A percentile compares a stretch with the other conserved stretches of the same genome.
phyloP scores from a whole-genome alignment of 2,888 invertebrate genomes.

The Drosophila paramelanica region DNA sequence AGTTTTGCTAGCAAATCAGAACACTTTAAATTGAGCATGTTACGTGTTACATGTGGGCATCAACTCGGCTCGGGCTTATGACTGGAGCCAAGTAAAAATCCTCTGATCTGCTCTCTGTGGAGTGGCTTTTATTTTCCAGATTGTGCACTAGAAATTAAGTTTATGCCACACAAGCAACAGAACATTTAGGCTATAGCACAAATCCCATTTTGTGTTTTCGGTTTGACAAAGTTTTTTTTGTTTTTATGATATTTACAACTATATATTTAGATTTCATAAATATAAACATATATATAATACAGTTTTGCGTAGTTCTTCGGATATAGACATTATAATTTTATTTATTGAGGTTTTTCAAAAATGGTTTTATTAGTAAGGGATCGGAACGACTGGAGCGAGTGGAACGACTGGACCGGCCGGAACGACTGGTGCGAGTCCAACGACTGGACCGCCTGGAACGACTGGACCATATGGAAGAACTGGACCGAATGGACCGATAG shows the following conservation, averaged over 20 bases:
- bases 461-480: too few relatives aligned
- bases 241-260: slow-evolving; percentile 1
- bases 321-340: too few relatives aligned
- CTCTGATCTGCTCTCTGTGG: slow-evolving; percentile 9
- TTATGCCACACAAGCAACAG: slow-evolving; percentile 1
- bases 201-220: slow-evolving; percentile 20
- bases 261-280: slow-evolving; percentile 1
- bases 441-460: too few relatives aligned
- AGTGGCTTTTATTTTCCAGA: slow-evolving; percentile 7
- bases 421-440: too few relatives aligned
- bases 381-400: too few relatives aligned
- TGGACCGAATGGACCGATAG: too few relatives aligned
- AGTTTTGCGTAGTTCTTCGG: too few relatives aligned
- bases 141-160: slow-evolving; percentile 4
- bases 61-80: slow-evolving; percentile 21
- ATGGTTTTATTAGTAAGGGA: too few relatives aligned
- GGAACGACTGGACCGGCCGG: too few relatives aligned
- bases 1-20: slow-evolving; percentile 61
- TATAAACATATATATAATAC: background rate
- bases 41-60: slow-evolving; percentile 51
- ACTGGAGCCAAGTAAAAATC: slow-evolving; percentile 23
- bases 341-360: too few relatives aligned
- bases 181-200: slow-evolving; percentile 7
- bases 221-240: slow-evolving; percentile 14
- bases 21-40: slow-evolving; percentile 73